phyloP scores from a whole-genome alignment of 2,888 invertebrate genomes.

The Eupeodes latifasciatus region DNA sequence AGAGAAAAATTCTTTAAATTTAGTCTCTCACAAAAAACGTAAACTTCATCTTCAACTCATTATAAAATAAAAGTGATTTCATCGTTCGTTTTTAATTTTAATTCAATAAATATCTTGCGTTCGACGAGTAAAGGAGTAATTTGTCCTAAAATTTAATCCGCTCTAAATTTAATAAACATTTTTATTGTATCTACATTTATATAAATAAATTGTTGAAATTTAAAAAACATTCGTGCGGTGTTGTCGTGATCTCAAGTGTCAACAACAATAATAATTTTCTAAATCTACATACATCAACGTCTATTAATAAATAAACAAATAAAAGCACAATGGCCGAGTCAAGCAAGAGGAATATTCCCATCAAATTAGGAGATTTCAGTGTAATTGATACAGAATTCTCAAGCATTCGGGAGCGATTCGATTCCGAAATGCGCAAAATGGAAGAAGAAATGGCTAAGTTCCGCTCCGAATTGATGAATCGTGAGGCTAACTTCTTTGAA shows the following conservation, averaged over 20 bases:
- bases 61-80: slow-evolving; percentile 62
- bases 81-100: slow-evolving; percentile 25
- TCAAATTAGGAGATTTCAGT: slow-evolving; percentile 96
- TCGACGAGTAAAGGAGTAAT: slow-evolving; percentile 51
- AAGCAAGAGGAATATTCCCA: slow-evolving; percentile 95
- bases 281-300: background rate
- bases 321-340: slow-evolving; percentile 90
- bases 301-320: slow-evolving; percentile 49
- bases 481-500: slow-evolving; percentile 96
- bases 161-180: background rate
- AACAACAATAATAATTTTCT: slow-evolving; percentile 8
- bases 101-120: slow-evolving; percentile 49
- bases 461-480: slow-evolving; percentile 95
- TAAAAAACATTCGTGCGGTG: slow-evolving; percentile 51
- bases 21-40: background rate
- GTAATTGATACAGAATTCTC: slow-evolving; percentile 98
- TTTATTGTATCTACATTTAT: background rate
- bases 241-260: slow-evolving; percentile 46
- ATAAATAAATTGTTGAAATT: background rate
- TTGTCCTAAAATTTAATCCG: background rate
- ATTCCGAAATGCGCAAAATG: slow-evolving; percentile 99
- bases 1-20: slow-evolving; percentile 41
- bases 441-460: slow-evolving; percentile 99
- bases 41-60: background rate
- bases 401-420: slow-evolving; percentile 97